Evolutionary conservation across 2,797 vertebrate genomes (phyloP).

Genomic region (Oryzias sinensis): DNA sequence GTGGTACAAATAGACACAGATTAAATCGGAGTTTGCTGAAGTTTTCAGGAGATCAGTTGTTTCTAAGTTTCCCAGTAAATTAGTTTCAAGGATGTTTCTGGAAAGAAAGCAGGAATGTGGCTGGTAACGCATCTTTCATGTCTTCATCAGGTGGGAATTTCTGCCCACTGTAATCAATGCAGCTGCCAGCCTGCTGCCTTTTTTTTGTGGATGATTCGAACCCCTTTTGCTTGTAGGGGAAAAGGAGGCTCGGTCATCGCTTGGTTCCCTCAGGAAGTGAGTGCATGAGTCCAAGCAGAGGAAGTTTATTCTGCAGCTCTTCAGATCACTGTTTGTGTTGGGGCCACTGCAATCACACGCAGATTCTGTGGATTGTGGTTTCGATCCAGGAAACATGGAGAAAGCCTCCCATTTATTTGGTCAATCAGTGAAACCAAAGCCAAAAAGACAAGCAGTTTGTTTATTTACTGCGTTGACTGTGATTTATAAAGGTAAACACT

Average conservation of each 20-base stretch:
- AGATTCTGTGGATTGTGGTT: slow-evolving; percentile 7
- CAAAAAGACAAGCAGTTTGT: no score
- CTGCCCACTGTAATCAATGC: neutral
- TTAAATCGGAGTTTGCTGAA: neutral
- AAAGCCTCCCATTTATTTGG: neutral
- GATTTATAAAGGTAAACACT: no score
- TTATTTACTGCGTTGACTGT: no score
- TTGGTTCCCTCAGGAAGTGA: slow-evolving; percentile 70
- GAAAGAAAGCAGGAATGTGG: neutral
- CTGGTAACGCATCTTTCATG: neutral
- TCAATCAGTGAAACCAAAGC: no score
- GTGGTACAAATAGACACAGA: neutral
- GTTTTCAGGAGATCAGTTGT: neutral
- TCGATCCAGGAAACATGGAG: neutral
- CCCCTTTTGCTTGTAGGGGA: slow-evolving; percentile 31
- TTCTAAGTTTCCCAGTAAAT: neutral
- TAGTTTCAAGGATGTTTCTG: neutral
- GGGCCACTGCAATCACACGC: slow-evolving; percentile 38
- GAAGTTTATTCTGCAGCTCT: slow-evolving; percentile 69
- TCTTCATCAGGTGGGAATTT: neutral
- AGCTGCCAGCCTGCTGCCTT: slow-evolving; percentile 25
- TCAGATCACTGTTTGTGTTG: slow-evolving; percentile 72
- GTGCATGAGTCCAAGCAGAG: slow-evolving; percentile 65
- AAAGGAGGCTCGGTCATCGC: slow-evolving; percentile 37
- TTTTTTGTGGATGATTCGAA: slow-evolving; percentile 27